Conservation (phyloP, 2,888 invertebrate species). For the Elgonia sp. region DNA sequence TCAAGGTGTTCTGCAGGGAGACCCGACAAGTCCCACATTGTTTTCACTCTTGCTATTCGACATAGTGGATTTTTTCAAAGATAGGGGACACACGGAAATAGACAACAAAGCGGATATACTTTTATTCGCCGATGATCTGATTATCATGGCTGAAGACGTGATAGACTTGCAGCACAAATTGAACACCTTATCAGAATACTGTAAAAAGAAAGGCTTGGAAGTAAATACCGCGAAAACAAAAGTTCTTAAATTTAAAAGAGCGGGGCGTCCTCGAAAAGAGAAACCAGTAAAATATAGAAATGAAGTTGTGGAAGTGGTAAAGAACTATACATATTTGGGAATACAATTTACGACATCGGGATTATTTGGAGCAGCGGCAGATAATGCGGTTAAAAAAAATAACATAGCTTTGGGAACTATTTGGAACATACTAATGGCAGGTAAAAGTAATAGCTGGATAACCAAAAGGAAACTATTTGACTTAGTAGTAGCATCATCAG, state of each 20-base stretch:
- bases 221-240: slow-evolving; percentile 22
- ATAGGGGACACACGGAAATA: background rate
- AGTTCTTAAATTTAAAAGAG: slow-evolving; percentile 11
- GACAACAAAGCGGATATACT: slow-evolving; percentile 22
- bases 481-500: slow-evolving; percentile 8
- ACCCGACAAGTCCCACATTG: background rate
- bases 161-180: slow-evolving; percentile 53
- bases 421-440: slow-evolving; percentile 39
- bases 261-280: slow-evolving; percentile 8
- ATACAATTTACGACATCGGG: slow-evolving; percentile 59
- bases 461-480: slow-evolving; percentile 42
- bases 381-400: slow-evolving; percentile 34
- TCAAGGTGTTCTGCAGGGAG: background rate
- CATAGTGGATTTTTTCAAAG: background rate
- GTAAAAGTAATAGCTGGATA: slow-evolving; percentile 36
- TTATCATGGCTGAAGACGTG: slow-evolving; percentile 12
- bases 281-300: slow-evolving; percentile 23
- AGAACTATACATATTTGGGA: slow-evolving; percentile 55
- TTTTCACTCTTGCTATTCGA: background rate
- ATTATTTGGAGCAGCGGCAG: slow-evolving; percentile 9
- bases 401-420: slow-evolving; percentile 42
- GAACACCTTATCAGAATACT: slow-evolving; percentile 43
- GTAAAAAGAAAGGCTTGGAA: background rate
- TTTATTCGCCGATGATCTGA: slow-evolving; percentile 60
- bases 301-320: slow-evolving; percentile 28